Percentiles rank a stretch among this genome's conserved stretches.
Conservation (phyloP, 2,113 vertebrate species). For the Arothron firmamentum region DNA sequence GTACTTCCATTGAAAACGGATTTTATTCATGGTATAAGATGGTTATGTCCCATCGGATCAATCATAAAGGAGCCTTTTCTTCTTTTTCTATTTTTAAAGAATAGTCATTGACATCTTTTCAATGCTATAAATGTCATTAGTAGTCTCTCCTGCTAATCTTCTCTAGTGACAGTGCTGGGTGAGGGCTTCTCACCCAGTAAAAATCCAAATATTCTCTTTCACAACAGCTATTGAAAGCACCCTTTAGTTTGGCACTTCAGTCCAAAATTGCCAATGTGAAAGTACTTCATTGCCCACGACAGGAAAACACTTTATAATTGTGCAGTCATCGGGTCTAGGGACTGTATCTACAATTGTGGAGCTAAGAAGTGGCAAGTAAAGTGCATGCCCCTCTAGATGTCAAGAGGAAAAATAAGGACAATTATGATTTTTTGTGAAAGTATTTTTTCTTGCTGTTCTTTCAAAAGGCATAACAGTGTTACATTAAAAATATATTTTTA, state of each 20-base stretch:
- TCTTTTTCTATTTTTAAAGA: neutral
- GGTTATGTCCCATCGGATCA: neutral
- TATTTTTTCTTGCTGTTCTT: constrained; percentile 2
- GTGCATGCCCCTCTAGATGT: neutral
- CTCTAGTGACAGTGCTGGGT: constrained; percentile 2
- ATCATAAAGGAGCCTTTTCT: neutral
- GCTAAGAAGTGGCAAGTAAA: constrained; percentile 3
- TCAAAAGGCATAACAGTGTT: too few relatives aligned
- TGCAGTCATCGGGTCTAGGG: constrained; percentile 39
- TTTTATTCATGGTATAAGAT: neutral
- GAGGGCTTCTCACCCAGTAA: constrained; percentile 2
- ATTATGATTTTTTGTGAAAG: constrained; percentile 7
- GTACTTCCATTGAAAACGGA: too few relatives aligned
- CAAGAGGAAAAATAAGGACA: constrained; percentile 6
- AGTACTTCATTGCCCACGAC: constrained; percentile 56
- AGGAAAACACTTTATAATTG: constrained; percentile 59
- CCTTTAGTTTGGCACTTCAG: constrained; percentile 55
- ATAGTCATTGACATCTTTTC: neutral
- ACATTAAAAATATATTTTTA: too few relatives aligned
- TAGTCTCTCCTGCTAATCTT: neutral
- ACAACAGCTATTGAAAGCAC: constrained; percentile 56
- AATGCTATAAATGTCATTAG: neutral
- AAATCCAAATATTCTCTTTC: constrained; percentile 47
- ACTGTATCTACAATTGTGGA: constrained; percentile 23
- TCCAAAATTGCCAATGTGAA: constrained; percentile 50